Evolutionary conservation across 2,113 vertebrate species (phyloP), one percentile per base, ranked within the genome.

Genomic region (Mirounga angustirostris): DNA sequence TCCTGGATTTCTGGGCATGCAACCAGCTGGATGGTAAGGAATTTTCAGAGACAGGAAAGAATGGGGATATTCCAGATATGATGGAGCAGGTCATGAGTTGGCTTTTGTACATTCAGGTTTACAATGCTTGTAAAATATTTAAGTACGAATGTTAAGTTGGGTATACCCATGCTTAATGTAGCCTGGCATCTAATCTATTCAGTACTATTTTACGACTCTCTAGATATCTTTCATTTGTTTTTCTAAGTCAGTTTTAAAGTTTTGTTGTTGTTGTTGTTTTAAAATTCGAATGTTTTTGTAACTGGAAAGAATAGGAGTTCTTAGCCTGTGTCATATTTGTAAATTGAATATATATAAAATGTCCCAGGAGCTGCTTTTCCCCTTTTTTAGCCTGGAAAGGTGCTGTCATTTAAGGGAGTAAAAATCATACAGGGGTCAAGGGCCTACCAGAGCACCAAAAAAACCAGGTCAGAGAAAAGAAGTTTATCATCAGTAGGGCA

Each of bases 261-360:
- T 46, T 46, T 46, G 7, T 46, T 43, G 8, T 59, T 94, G 63
- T 71, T 12, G 40, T 71, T 78, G 54, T 86, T 43, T 78, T 14
- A 11, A 59, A 36, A 21, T 71, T 71, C 12, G 78, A 95, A 46
- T 10, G 28, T 56, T 73, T 59, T 71, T 97, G 12, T 71, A 46
- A 33, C 15, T 94, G 46, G 22, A 82, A 4, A 82, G 18, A 65
- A 92, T 28, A 59, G 40, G 24, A 91, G 81, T 79, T 81, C 18
- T 71, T 79, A 67, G 30, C 28, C 54, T 76, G 6, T 78, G 22
- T 63, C 28, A 86, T 81, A 95, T 76, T 74, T 84, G 26, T 80
- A 40, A 93, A 85, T 40, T 52, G 93, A 95, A 69, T 82, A 0
- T 61, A 63, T 5, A 83, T 9, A 63, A 80, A 94, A 85, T 93